These are phyloP conservation scores for Strigamia crassipes DNA, from an alignment of 2,888 invertebrate genomes.

Conservation along the genomic window DNA sequence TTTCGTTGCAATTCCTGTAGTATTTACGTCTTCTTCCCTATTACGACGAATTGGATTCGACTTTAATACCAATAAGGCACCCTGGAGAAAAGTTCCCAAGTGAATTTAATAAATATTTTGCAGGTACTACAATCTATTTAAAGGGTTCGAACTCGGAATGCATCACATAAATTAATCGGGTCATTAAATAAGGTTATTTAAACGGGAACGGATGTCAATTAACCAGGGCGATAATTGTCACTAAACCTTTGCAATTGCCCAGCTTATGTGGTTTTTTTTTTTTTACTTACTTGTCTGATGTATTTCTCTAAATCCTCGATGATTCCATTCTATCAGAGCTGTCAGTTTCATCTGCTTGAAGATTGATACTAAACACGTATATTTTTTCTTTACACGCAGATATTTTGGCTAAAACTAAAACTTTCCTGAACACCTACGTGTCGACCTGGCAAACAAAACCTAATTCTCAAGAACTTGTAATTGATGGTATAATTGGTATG, in stretches of 20 bases:
- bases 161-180: too few relatives aligned
- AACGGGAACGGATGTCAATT: too few relatives aligned
- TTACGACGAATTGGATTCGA: background rate
- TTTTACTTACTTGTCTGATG: too few relatives aligned
- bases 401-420: background rate
- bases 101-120: background rate
- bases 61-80: background rate
- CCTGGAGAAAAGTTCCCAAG: background rate
- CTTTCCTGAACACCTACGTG: background rate
- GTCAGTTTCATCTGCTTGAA: too few relatives aligned
- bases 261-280: too few relatives aligned
- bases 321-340: too few relatives aligned
- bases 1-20: background rate
- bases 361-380: background rate
- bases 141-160: too few relatives aligned
- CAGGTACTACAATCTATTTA: background rate
- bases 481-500: background rate
- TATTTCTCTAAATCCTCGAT: too few relatives aligned
- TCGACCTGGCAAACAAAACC: background rate
- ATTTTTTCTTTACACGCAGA: background rate
- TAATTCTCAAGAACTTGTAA: background rate
- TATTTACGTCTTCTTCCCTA: background rate
- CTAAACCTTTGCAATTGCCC: too few relatives aligned
- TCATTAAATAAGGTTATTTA: too few relatives aligned
- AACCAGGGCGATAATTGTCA: too few relatives aligned